Base-by-base conservation (phyloP, 23 tunicate species). In the Phallusia fumigata region DNA sequence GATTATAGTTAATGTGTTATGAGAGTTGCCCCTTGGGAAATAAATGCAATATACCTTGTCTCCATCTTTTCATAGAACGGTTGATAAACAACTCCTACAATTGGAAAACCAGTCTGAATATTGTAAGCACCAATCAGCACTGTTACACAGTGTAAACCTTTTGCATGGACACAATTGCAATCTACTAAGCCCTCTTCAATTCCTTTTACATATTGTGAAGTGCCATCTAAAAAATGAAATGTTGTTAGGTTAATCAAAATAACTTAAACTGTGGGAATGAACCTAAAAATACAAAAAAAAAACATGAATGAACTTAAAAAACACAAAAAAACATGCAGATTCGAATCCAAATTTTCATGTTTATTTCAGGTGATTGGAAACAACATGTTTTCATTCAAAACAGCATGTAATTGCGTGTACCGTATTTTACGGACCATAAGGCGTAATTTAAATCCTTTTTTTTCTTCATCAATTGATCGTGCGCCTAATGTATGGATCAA, bases 131-230 rank as follows among this genome's bases (percentile, higher is more conserved):
- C 98, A 18, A 93, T 93, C 30, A 93, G 64, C 19, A 93, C 98
- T 32, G 91, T 79, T 19, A 93, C 98, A 65, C 98, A 93, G 76
- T 93, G 90, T n/a, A 93, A 74, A 0, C 98, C 98, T 15, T 35
- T n/a, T 21, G 33, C 78, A 45, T 83, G 75, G 13, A 93, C 75
- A 3, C 85, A 81, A 65, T 80, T 35, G 36, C 78, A 10, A 53
- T 45, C 32, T 19, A 83, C 72, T n/a, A 1, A 18, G 0, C 30
- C 82, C 34, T 88, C 85, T 35, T 84, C 84, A 76, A 80, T 53
- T 16, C 93, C 98, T 36, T 65, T 76, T 0, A 93, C 90, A 82
- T 88, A 93, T 33, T 93, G 98, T 8, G 90, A 81, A 8, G 98
- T 90, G 8, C 89, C 83, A 80, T 90, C 95, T 90, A 80, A 18